phyloP scores from a whole-genome alignment of 2,797 vertebrate genomes.

The Karalla daura region DNA sequence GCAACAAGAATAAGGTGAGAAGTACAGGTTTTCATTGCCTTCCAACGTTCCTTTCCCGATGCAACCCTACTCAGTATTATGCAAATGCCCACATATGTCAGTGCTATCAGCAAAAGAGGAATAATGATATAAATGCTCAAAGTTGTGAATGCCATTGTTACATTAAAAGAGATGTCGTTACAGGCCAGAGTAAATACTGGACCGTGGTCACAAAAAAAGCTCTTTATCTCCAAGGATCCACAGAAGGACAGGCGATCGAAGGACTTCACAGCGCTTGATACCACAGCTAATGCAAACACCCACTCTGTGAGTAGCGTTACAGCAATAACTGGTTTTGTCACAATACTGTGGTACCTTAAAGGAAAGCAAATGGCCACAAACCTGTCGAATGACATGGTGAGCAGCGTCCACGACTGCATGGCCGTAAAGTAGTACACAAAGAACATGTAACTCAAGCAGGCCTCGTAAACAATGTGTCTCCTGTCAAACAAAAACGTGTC shows the following conservation, averaged over 20 bases:
- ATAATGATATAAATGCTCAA: background rate
- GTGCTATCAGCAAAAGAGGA: constrained; percentile 54
- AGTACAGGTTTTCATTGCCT: constrained; percentile 69
- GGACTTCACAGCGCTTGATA: background rate
- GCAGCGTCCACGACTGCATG: constrained; percentile 68
- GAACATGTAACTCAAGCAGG: constrained; percentile 62
- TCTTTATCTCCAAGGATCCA: constrained; percentile 58
- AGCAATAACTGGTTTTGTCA: background rate
- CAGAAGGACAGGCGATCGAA: constrained; percentile 73
- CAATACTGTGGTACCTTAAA: constrained; percentile 49
- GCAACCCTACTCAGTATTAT: constrained; percentile 52
- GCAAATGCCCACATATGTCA: constrained; percentile 64
- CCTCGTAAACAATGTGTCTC: constrained; percentile 57
- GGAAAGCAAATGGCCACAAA: constrained; percentile 69
- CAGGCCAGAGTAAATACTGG: constrained; percentile 63
- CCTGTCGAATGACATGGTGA: constrained; percentile 62
- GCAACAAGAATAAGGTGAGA: constrained; percentile 71
- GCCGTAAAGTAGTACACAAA: constrained; percentile 43
- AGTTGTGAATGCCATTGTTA: background rate
- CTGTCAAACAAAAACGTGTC: constrained; percentile 57
- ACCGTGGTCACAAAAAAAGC: constrained; percentile 71
- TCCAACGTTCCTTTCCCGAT: constrained; percentile 46
- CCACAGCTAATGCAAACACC: accelerated
- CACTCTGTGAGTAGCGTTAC: constrained; percentile 40
- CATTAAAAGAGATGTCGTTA: constrained; percentile 48